phyloP scores from a whole-genome alignment of 1,140 invertebrate species.

The Drosophila truncata region DNA sequence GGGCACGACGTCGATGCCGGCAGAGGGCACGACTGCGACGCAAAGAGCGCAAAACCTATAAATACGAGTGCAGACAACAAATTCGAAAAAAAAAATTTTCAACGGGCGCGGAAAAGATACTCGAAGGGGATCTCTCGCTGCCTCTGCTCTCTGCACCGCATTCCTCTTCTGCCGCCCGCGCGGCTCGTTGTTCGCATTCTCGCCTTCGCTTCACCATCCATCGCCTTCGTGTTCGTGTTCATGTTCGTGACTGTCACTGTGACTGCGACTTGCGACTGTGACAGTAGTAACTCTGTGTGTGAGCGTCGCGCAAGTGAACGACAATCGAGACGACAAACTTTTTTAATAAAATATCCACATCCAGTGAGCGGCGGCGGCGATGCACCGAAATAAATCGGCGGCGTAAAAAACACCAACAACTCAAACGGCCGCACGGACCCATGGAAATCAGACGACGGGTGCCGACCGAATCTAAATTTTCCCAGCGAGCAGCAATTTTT shows the following conservation, averaged over 20 bases:
- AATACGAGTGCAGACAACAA: conserved; percentile 12
- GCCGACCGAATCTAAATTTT: background rate
- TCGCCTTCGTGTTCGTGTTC: conserved; percentile 6
- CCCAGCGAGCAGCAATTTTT: conserved; percentile 17
- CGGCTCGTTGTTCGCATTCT: conserved; percentile 2
- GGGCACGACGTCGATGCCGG: conserved; percentile 5
- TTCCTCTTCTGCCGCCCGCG: conserved; percentile 18
- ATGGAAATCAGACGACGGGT: conserved; percentile 14
- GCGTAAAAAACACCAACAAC: conserved; percentile 15
- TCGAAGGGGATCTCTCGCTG: conserved; percentile 19
- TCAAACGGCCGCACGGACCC: conserved; percentile 12
- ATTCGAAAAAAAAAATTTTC: conserved; percentile 1
- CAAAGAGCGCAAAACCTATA: conserved; percentile 18
- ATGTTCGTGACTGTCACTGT: conserved; percentile 24
- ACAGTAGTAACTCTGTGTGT: conserved; percentile 20
- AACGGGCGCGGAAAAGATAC: conserved; percentile 12
- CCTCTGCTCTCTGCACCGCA: conserved; percentile 13
- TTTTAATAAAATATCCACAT: conserved; percentile 28
- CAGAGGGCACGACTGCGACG: conserved; percentile 16
- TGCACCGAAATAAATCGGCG: conserved; percentile 27
- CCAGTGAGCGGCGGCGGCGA: conserved; percentile 7
- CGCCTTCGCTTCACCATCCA: background rate
- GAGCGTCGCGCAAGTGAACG: conserved; percentile 34
- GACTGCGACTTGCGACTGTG: conserved; percentile 14
- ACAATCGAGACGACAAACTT: conserved; percentile 30